Conservation (phyloP, 2,797 vertebrate genomes). For the Cirrhinus molitorella region DNA sequence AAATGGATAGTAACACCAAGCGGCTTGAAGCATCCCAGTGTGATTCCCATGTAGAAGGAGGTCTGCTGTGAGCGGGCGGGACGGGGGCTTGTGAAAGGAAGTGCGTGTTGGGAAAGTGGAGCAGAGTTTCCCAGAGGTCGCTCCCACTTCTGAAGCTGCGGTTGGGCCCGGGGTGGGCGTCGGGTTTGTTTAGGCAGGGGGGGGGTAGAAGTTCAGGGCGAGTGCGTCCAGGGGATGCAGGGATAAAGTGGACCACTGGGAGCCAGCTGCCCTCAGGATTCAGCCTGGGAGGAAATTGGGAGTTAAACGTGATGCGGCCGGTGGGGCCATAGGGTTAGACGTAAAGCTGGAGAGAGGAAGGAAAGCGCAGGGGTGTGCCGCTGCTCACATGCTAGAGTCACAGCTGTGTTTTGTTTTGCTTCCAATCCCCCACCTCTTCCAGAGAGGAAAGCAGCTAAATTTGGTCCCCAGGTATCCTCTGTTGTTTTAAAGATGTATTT, state of each 20-base stretch:
- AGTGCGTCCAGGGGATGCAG: slow-evolving; percentile 65
- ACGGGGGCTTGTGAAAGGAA: slow-evolving; percentile 70
- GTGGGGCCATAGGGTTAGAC: slow-evolving; percentile 52
- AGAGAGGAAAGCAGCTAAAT: slow-evolving; percentile 45
- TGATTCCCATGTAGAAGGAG: slow-evolving; percentile 24
- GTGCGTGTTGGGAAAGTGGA: slow-evolving; percentile 70
- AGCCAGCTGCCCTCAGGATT: slow-evolving; percentile 42
- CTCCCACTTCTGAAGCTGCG: slow-evolving; percentile 62
- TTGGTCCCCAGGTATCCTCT: slow-evolving; percentile 1
- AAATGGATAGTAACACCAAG: background rate
- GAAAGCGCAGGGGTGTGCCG: slow-evolving; percentile 61
- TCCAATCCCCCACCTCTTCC: slow-evolving; percentile 14
- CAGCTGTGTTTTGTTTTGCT: slow-evolving; percentile 63
- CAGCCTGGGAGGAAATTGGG: slow-evolving; percentile 67
- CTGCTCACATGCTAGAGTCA: slow-evolving; percentile 50
- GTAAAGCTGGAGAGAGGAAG: slow-evolving; percentile 63
- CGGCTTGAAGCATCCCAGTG: background rate
- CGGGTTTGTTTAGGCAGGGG: slow-evolving; percentile 4
- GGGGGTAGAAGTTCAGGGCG: slow-evolving; percentile 46
- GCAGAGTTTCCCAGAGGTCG: slow-evolving; percentile 67
- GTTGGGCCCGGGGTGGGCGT: slow-evolving; percentile 18
- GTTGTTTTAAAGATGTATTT: slow-evolving; percentile 42
- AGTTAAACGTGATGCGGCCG: slow-evolving; percentile 60
- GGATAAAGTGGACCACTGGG: slow-evolving; percentile 60
- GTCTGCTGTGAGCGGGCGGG: slow-evolving; percentile 35